A percentile compares a stretch with the other conserved stretches of the same genome.
phyloP scores from a whole-genome alignment of 2,113 vertebrate genomes.

The Lophochroa leadbeateri region DNA sequence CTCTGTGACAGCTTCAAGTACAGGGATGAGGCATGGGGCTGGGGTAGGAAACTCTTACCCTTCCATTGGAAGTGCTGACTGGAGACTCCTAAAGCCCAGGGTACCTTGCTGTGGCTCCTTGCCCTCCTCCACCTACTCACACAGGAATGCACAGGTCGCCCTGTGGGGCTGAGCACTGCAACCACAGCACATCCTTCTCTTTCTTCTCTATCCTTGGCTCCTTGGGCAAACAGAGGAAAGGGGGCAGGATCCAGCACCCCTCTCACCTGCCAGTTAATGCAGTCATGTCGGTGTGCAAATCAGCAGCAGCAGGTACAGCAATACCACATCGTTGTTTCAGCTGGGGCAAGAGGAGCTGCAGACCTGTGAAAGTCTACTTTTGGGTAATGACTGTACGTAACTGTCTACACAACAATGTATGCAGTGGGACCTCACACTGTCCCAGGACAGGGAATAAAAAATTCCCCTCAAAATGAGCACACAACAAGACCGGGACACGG shows the following conservation, averaged over 20 bases:
- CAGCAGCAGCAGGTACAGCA: not conserved
- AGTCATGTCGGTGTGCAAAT: not conserved
- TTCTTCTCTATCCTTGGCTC: not conserved
- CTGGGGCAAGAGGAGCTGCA: not conserved
- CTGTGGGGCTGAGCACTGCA: not conserved
- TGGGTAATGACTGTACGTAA: not conserved
- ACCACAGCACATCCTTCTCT: not conserved
- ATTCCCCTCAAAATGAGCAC: not conserved
- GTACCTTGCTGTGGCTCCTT: not conserved
- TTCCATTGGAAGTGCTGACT: not conserved
- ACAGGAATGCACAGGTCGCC: not conserved
- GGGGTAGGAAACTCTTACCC: not conserved
- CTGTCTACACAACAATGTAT: not conserved
- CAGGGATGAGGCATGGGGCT: not conserved
- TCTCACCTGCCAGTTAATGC: not conserved
- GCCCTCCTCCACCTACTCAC: not conserved
- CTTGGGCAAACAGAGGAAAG: not conserved
- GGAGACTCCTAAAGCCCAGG: not conserved
- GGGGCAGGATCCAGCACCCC: not conserved
- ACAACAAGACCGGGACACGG: not conserved
- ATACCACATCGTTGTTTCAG: not conserved
- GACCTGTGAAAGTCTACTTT: not conserved
- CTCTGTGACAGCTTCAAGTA: not conserved
- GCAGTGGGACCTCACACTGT: not conserved
- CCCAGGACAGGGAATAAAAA: not conserved